Base-by-base conservation (phyloP, 2,888 invertebrate species). In the Pseudococcus jackbeardsleyi region DNA sequence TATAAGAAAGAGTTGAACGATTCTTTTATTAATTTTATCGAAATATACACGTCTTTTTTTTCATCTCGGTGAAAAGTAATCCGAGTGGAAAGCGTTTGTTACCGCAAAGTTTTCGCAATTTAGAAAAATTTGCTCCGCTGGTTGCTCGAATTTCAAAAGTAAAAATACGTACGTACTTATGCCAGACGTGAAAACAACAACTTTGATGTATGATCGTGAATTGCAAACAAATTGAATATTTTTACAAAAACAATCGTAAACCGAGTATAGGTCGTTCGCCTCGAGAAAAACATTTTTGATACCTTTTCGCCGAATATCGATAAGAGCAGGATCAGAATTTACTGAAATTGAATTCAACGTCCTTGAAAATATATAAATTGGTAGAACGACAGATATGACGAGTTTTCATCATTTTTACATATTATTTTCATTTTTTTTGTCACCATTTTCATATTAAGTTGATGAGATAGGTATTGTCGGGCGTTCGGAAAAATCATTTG, bases 1-100 rank as follows among this genome's bases (percentile, higher is more conserved):
- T 77, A 77, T 77, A 77, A 17, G 26, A 77, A 26, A 26, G 33
- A 39, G 77, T 77, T 77, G 39, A 77, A 77, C 39, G 39, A 77
- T 77, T 26, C 39, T 77, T 77, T 77, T 77, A 77, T 77, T 77
- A 33, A 39, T 77, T 77, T 77, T 77, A 77, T 77, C 15, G 77
- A 77, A 77, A 77, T 77, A 77, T 77, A 77, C 77, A 64, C 64
- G 64, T 19, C 22, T 22, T 64, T 64, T 64, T 64, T 22, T 22
- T 8, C 19, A 8, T 64, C 64, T 22, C 64, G 11, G 22, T 12
- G 64, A 64, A 64, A 64, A 64, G 22, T 19, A 64, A 64, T 64
- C 64, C 64, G 64, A 64, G 64, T 22, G 64, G 64, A 64, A 64
- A 64, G 19, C 64, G 22, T 64, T 64, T 64, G 64, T 64, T 22